phyloP scores from a whole-genome alignment of 2,113 vertebrate genomes.

The Peromyscus californicus region DNA sequence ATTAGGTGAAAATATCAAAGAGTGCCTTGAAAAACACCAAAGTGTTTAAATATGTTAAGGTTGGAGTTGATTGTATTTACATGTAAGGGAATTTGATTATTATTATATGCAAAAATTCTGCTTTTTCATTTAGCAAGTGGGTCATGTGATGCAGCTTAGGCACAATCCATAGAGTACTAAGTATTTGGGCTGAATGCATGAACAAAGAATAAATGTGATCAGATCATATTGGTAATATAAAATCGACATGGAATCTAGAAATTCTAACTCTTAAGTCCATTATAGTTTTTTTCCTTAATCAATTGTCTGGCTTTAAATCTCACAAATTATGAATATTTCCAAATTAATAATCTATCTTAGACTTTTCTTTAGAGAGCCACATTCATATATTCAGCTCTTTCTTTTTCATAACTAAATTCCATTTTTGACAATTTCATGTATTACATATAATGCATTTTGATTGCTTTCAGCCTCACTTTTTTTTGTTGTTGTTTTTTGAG shows the following conservation, averaged over 20 bases:
- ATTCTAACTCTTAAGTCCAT: not conserved
- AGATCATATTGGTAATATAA: not conserved
- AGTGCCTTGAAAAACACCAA: not conserved
- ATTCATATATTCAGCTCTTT: not conserved
- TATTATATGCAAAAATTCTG: not conserved
- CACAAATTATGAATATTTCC: not conserved
- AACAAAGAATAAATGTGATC: not conserved
- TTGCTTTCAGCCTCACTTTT: not conserved
- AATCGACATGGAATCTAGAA: not conserved
- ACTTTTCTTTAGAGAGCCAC: not conserved
- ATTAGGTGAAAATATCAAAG: not conserved
- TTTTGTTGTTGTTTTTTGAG: not conserved
- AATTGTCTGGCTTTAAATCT: not conserved
- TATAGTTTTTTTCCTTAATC: not conserved
- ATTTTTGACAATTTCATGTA: not conserved
- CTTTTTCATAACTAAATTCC: not conserved
- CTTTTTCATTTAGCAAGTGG: not conserved
- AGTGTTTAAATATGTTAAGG: not conserved
- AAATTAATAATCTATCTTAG: not conserved
- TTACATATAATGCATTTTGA: not conserved
- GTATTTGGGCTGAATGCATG: not conserved
- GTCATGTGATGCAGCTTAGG: not conserved
- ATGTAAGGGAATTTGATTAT: not conserved
- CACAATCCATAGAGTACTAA: not conserved
- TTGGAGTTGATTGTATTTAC: constrained; percentile 10